Percentiles rank a stretch among this genome's conserved stretches.
These are phyloP conservation scores for Zonotrichia leucophrys DNA, from an alignment of 2,113 vertebrate species.

Conservation along the genomic window DNA sequence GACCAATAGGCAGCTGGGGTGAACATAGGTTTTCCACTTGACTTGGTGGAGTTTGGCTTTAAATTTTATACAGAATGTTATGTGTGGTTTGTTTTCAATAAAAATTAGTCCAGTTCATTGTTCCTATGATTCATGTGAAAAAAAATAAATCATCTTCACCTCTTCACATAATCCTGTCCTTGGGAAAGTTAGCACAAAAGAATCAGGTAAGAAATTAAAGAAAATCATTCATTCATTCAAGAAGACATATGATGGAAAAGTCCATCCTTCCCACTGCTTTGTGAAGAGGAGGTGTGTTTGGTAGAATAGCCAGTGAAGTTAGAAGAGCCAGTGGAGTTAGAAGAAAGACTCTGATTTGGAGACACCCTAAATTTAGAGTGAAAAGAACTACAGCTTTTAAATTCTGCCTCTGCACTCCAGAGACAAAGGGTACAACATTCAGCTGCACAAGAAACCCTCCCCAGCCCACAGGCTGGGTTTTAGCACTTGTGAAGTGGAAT, in stretches of 20 bases:
- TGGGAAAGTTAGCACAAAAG: background rate
- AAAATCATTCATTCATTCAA: background rate
- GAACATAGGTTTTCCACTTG: background rate
- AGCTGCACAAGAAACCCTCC: background rate
- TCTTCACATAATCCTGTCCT: background rate
- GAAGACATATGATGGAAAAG: background rate
- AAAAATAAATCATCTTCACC: background rate
- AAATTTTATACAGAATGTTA: background rate
- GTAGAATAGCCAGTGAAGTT: background rate
- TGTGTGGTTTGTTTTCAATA: background rate
- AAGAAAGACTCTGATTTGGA: background rate
- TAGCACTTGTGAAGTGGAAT: background rate
- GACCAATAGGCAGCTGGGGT: background rate
- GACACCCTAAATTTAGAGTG: background rate
- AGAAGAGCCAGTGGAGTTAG: too few relatives aligned
- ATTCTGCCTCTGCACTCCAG: background rate
- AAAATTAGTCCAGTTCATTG: background rate
- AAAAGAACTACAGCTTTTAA: background rate
- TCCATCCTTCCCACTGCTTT: background rate
- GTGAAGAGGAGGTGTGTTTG: background rate
- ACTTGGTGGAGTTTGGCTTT: background rate
- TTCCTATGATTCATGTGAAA: background rate
- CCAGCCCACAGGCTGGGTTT: background rate
- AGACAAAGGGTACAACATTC: rapidly evolving
- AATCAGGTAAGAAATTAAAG: background rate